Conservation (phyloP, 2,797 vertebrate genomes). For the Falco novaeseelandiae region DNA sequence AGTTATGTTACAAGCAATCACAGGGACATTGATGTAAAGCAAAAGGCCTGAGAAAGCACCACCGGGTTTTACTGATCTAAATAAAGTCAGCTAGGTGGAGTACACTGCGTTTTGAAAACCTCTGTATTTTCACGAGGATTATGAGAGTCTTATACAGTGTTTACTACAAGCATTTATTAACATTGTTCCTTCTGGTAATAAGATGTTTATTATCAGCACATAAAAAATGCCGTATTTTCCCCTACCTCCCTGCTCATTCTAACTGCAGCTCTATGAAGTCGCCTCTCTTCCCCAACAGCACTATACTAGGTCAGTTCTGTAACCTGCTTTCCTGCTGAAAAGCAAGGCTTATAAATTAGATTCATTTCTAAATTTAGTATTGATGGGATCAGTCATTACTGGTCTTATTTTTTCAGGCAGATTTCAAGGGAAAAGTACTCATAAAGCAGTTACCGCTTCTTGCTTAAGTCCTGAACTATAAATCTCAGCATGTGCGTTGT, state of each 20-base stretch:
- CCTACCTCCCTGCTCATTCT: neutral
- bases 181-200: neutral
- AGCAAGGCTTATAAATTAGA: slow-evolving; percentile 1
- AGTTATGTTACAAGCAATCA: neutral
- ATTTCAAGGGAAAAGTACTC: neutral
- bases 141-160: neutral
- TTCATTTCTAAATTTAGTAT: slow-evolving; percentile 13
- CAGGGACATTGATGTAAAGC: accelerated
- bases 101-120: neutral
- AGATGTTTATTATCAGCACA: neutral
- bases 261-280: neutral
- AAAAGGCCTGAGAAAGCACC: neutral
- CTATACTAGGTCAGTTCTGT: neutral
- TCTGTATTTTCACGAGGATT: neutral
- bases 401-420: neutral
- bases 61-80: neutral
- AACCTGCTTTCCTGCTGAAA: slow-evolving; percentile 12
- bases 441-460: neutral
- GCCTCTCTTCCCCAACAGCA: neutral
- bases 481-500: accelerated
- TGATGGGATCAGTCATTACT: neutral
- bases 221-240: neutral
- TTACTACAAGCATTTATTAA: neutral
- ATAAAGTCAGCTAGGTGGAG: neutral
- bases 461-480: neutral